Evolutionary conservation across 2,888 invertebrate species (phyloP), one percentile per base, ranked within the genome.

Genomic region (Mellilla xanthometata): DNA sequence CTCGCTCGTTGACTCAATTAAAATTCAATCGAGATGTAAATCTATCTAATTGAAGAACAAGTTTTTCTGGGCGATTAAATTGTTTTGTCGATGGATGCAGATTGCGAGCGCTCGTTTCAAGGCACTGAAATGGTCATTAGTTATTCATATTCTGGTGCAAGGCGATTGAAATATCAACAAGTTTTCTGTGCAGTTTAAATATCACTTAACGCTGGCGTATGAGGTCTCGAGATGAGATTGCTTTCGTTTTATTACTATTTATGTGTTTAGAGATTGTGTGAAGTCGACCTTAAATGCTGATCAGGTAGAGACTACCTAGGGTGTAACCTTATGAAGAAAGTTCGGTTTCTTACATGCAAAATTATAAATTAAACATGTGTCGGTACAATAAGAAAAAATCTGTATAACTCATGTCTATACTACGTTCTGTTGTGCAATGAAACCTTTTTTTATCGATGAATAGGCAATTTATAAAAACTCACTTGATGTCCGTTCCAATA

Each of bases 21-120:
- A 84, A 82, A 82, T 78, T 79, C 78, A 79, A 84, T 83, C 81
- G 76, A 77, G 75, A 83, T 81, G 81, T 85, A 79, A 81, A 83
- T 83, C 80, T 78, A 76, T 71, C 64, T 42, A 69, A 68, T 72
- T 76, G 69, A 69, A 65, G 67, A 80, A 76, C 80, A 58, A 72
- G 82, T 83, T 82, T 81, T 76, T 76, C 71, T 74, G 62, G 65
- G 69, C 72, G 65, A 72, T 72, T 68, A 74, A 62, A 76, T 74
- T 74, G 73, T 68, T 68, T 62, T 64, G 54, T 58, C 66, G 73
- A 74, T 76, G 72, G 71, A 59, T 62, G 63, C 46, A 42, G 36
- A 24, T 47, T 41, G 47, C 39, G n/a, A 10, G 36, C 30, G 26
- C 12, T 29, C 44, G 57, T 56, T 62, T 49, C 51, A 47, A 55